Evolutionary conservation across 2,113 vertebrate species (phyloP).

Genomic region (Stomatorhinus ivindoensis): DNA sequence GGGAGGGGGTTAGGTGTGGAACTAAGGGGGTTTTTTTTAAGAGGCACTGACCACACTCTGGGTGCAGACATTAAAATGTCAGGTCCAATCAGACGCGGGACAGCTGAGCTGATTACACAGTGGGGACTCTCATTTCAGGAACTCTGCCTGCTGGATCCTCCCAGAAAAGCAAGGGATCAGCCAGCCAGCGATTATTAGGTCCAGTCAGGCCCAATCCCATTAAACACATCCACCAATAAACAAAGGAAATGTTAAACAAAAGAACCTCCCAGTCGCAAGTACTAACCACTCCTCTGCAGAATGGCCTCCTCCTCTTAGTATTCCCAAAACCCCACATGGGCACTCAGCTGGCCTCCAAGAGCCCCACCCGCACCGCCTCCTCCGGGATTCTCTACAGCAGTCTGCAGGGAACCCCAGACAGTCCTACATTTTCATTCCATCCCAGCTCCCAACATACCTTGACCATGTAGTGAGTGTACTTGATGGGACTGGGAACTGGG

Average conservation of each 20-base stretch:
- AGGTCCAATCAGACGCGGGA: conserved; percentile 65
- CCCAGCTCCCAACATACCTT: not conserved
- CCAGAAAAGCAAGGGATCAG: conserved; percentile 54
- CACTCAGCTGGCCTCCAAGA: not conserved
- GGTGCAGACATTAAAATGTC: conserved; percentile 75
- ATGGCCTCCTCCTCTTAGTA: conserved; percentile 34
- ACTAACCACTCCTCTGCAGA: conserved; percentile 57
- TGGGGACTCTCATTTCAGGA: conserved; percentile 53
- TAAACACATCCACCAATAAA: conserved; percentile 73
- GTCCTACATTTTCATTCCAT: not conserved
- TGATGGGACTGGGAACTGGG: not conserved
- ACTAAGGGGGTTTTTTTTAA: conserved; percentile 40
- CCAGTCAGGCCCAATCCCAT: conserved; percentile 69
- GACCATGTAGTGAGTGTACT: not conserved
- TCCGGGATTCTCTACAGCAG: not conserved
- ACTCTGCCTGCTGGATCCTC: conserved; percentile 53
- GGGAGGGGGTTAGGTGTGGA: conserved; percentile 51
- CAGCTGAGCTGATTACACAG: conserved; percentile 67
- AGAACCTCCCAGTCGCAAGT: conserved; percentile 62
- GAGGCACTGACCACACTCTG: conserved; percentile 62
- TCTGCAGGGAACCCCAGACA: not conserved
- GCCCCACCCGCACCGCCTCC: conserved; percentile 32
- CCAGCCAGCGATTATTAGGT: conserved; percentile 56
- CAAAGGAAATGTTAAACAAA: conserved; percentile 74
- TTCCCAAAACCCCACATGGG: not conserved